phyloP scores from a whole-genome alignment of 1,140 invertebrate genomes.

The Drosophila tristis region DNA sequence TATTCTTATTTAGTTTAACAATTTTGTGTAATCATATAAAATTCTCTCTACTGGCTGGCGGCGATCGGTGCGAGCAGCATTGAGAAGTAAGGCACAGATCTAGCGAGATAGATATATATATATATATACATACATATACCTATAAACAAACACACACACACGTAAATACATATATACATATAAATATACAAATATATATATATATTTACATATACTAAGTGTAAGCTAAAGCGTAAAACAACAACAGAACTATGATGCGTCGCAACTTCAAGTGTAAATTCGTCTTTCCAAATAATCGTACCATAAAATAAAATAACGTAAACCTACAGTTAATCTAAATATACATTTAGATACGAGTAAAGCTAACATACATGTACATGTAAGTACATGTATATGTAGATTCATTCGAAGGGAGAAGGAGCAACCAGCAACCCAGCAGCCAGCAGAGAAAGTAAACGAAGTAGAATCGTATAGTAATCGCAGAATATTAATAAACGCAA shows the following conservation, averaged over 20 bases:
- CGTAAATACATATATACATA: slow-evolving; percentile 19
- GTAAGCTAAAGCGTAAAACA: slow-evolving; percentile 42
- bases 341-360: slow-evolving; percentile 28
- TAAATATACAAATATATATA: slow-evolving; percentile 31
- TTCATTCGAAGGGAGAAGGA: too few species aligned
- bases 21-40: slow-evolving; percentile 46
- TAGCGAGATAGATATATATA: slow-evolving; percentile 37
- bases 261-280: slow-evolving; percentile 73
- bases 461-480: slow-evolving; percentile 7
- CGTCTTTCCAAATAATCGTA: slow-evolving; percentile 81
- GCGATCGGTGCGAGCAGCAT: background rate
- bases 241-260: slow-evolving; percentile 35
- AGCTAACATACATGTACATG: slow-evolving; percentile 33
- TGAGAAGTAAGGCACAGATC: slow-evolving; percentile 4
- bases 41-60: slow-evolving; percentile 21
- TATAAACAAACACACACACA: slow-evolving; percentile 29
- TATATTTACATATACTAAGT: slow-evolving; percentile 38
- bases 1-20: slow-evolving; percentile 44
- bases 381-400: slow-evolving; percentile 22
- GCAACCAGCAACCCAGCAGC: slow-evolving; percentile 13
- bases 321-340: slow-evolving; percentile 18
- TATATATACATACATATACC: slow-evolving; percentile 15
- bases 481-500: slow-evolving; percentile 12
- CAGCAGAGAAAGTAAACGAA: slow-evolving; percentile 27
- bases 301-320: slow-evolving; percentile 30